Conservation (phyloP, 2,113 vertebrate species). For the Tangachromis dhanisi region DNA sequence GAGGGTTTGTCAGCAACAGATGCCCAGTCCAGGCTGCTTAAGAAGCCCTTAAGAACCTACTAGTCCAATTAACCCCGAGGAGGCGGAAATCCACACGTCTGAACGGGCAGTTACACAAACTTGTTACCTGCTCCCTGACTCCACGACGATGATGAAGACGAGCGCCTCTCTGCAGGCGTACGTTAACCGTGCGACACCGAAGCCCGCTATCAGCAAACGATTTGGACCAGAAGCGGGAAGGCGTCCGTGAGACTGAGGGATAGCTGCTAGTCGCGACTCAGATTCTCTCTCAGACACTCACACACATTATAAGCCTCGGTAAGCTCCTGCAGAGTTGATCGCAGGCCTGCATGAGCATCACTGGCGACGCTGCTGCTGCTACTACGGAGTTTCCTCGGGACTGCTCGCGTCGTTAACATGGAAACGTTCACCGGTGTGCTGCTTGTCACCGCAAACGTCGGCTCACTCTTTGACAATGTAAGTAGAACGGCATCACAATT, state of each 20-base stretch:
- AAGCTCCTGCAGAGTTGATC: neutral
- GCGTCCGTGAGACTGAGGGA: neutral
- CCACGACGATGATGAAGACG: conserved; percentile 8
- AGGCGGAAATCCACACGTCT: conserved; percentile 7
- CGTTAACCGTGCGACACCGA: neutral
- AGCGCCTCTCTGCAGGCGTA: neutral
- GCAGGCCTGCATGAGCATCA: neutral
- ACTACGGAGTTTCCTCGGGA: conserved; percentile 21
- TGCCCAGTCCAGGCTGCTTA: conserved; percentile 2
- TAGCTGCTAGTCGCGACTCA: neutral
- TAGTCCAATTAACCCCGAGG: conserved; percentile 49
- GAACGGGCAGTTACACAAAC: neutral
- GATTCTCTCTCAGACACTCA: neutral
- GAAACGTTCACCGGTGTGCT: conserved; percentile 66
- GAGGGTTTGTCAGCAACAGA: conserved; percentile 5
- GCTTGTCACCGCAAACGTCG: conserved; percentile 78
- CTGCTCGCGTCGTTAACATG: conserved; percentile 54
- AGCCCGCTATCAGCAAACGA: conserved; percentile 12
- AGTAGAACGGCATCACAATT: conserved; percentile 35
- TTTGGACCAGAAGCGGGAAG: neutral
- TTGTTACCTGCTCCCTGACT: neutral
- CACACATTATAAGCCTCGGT: neutral
- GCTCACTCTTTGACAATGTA: conserved; percentile 78
- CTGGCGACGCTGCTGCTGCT: neutral
- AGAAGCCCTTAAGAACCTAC: conserved; percentile 54